Evolutionary conservation across 2,113 vertebrate genomes (phyloP).

Genomic region (Pimephales promelas): DNA sequence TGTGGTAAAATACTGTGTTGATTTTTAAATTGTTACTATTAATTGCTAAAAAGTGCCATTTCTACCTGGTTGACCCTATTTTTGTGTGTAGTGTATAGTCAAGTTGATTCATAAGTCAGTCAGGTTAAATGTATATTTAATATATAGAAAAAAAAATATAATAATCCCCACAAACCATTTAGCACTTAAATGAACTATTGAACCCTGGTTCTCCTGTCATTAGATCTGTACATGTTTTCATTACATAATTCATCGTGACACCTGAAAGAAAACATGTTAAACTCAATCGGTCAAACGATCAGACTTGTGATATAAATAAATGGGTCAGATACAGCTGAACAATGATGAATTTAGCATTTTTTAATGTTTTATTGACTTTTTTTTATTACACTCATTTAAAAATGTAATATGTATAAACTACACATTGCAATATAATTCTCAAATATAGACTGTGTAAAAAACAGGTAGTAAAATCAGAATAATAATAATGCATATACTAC

Average conservation of each 20-base stretch:
- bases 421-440: too few species aligned
- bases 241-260: constrained; percentile 1
- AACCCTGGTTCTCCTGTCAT: not conserved
- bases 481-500: not conserved
- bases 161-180: not conserved
- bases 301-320: not conserved
- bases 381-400: not conserved
- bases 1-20: too few species aligned
- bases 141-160: not conserved
- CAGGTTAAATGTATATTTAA: not conserved
- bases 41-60: too few species aligned
- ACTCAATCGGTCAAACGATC: not conserved
- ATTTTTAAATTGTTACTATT: too few species aligned
- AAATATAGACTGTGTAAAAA: not conserved
- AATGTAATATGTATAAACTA: too few species aligned
- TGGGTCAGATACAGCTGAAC: not conserved
- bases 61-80: too few species aligned
- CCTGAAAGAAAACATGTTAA: not conserved
- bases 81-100: too few species aligned
- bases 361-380: not conserved
- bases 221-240: constrained; percentile 8
- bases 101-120: too few species aligned
- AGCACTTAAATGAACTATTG: constrained; percentile 1
- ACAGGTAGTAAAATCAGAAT: not conserved
- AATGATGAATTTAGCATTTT: not conserved